These are phyloP conservation scores for Scomber scombrus DNA, from an alignment of 2,113 vertebrate genomes.

Conservation along the genomic window DNA sequence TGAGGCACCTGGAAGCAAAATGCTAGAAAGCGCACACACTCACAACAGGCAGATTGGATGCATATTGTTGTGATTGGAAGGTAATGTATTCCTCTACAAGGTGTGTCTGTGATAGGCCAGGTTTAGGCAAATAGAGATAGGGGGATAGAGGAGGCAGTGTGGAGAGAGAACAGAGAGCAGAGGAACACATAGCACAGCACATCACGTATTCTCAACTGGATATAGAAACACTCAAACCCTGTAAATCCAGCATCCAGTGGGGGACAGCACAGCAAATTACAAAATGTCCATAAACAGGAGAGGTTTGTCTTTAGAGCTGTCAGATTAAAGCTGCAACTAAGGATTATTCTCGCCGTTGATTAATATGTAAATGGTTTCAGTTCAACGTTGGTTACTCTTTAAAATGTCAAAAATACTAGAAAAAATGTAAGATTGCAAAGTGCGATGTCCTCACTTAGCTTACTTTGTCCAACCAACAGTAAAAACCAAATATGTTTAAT, in stretches of 20 bases:
- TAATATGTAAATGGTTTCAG: not conserved
- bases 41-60: slow-evolving; percentile 23
- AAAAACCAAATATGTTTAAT: too few species aligned
- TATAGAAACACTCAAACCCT: slow-evolving; percentile 4
- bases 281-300: slow-evolving; percentile 4
- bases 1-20: slow-evolving; percentile 2
- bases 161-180: slow-evolving; percentile 3
- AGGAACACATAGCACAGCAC: slow-evolving; percentile 23
- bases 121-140: slow-evolving; percentile 53
- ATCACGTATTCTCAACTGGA: slow-evolving; percentile 43
- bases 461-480: too few species aligned
- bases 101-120: slow-evolving; percentile 46
- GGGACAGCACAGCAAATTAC: slow-evolving; percentile 25
- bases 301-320: not conserved
- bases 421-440: too few species aligned
- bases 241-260: slow-evolving; percentile 13
- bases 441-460: too few species aligned
- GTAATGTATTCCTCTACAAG: slow-evolving; percentile 39
- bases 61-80: slow-evolving; percentile 38
- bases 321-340: not conserved
- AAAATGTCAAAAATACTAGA: not conserved
- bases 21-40: not conserved
- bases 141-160: slow-evolving; percentile 1
- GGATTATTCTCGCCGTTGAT: not conserved
- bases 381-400: not conserved